Evolutionary conservation across 2,113 vertebrate genomes (phyloP).

Genomic region (Drymodes brunneopygia): DNA sequence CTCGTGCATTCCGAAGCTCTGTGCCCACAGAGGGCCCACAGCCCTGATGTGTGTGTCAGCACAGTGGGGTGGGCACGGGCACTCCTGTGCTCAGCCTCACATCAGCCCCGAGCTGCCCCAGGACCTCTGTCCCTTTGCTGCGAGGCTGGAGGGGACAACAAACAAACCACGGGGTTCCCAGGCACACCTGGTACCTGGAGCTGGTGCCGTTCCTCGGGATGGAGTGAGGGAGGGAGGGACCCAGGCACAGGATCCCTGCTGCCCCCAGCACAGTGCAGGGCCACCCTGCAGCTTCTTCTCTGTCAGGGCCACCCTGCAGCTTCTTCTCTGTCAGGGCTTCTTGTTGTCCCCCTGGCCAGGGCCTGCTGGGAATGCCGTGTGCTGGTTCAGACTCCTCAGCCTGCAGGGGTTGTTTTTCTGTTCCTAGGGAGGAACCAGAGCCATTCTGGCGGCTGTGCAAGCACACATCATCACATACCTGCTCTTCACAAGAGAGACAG

Average conservation of each 20-base stretch:
- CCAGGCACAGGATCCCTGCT: background rate
- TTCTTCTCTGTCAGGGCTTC: background rate
- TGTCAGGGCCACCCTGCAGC: accelerated
- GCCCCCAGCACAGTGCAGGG: background rate
- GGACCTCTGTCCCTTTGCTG: background rate
- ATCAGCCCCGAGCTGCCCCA: background rate
- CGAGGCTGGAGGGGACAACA: background rate
- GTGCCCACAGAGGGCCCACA: background rate
- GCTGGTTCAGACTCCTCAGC: background rate
- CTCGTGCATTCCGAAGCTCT: background rate
- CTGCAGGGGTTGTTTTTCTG: background rate
- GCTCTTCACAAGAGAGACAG: slow-evolving; percentile 70
- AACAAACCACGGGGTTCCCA: background rate
- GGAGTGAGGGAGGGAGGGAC: background rate
- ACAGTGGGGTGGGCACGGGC: accelerated
- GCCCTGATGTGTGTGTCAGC: background rate
- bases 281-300: too few species aligned
- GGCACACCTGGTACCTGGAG: accelerated
- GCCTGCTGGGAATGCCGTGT: accelerated
- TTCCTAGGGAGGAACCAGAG: slow-evolving; percentile 72
- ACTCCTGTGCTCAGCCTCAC: accelerated
- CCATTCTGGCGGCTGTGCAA: slow-evolving; percentile 84
- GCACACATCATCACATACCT: slow-evolving; percentile 78
- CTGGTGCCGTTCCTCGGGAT: background rate
- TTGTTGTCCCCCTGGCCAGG: background rate